Conservation (phyloP, 2,888 invertebrate genomes). For the Sphaerophoria rueppellii region DNA sequence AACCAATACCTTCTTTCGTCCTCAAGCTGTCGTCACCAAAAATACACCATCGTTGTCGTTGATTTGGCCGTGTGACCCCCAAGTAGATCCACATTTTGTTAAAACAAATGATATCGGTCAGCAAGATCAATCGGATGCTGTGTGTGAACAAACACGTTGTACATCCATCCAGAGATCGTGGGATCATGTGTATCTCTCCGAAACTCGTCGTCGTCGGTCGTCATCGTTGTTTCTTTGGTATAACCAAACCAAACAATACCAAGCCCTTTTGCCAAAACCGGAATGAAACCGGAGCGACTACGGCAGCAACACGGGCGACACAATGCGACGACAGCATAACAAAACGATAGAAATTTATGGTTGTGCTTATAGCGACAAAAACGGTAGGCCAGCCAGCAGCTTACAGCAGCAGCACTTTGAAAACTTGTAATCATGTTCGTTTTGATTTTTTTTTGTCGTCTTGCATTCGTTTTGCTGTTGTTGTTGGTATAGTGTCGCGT, state of each 20-base stretch:
- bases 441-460: not conserved
- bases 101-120: slow-evolving; percentile 73
- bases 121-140: slow-evolving; percentile 72
- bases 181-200: slow-evolving; percentile 50
- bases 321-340: slow-evolving; percentile 32
- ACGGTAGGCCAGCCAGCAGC: slow-evolving; percentile 48
- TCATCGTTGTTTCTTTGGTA: not conserved
- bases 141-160: slow-evolving; percentile 71
- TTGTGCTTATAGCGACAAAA: slow-evolving; percentile 70
- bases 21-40: slow-evolving; percentile 65
- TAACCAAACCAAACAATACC: not conserved
- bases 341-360: slow-evolving; percentile 71
- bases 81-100: slow-evolving; percentile 72
- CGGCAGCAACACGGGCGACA: not conserved
- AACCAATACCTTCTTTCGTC: slow-evolving; percentile 41
- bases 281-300: slow-evolving; percentile 43
- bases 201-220: not conserved
- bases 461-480: not conserved
- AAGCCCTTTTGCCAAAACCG: slow-evolving; percentile 61
- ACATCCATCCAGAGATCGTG: slow-evolving; percentile 59
- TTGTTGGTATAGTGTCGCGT: not conserved
- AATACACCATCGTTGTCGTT: slow-evolving; percentile 19
- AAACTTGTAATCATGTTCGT: slow-evolving; percentile 39
- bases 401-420: slow-evolving; percentile 42
- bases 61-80: slow-evolving; percentile 68